Percentiles rank a stretch among this genome's conserved stretches.
Evolutionary conservation across 1,140 invertebrate genomes (phyloP).

Genomic region (Lepidurus arcticus): DNA sequence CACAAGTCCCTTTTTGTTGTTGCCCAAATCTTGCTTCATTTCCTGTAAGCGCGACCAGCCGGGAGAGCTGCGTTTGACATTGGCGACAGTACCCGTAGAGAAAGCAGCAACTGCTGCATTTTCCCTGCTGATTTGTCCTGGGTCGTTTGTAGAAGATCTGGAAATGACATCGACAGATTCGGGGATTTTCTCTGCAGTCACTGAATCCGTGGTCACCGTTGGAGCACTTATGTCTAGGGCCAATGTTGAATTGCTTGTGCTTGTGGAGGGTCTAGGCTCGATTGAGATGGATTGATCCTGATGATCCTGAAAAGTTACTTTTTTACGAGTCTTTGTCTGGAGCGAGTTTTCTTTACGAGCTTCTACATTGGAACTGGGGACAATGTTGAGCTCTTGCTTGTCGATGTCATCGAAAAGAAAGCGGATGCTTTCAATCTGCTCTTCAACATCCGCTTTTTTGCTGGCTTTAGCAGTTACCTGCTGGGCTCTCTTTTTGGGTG

Average conservation of each 20-base stretch:
- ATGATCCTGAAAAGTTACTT: background rate
- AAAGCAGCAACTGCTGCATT: background rate
- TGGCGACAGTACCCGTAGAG: background rate
- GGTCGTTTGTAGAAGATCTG: background rate
- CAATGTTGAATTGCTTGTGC: background rate
- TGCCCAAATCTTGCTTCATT: background rate
- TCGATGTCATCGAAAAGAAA: background rate
- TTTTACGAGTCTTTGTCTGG: background rate
- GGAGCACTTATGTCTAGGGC: background rate
- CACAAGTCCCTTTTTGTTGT: background rate
- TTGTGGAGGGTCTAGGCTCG: background rate
- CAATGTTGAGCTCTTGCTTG: conserved; percentile 3
- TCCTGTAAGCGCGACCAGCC: conserved; percentile 12
- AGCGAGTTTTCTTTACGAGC: background rate
- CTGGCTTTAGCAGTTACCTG: background rate
- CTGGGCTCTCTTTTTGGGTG: background rate
- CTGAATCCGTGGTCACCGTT: background rate
- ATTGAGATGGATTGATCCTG: background rate
- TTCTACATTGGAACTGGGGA: background rate
- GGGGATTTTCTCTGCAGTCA: background rate
- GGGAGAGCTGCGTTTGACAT: background rate
- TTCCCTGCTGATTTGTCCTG: background rate
- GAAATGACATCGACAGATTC: too few species aligned
- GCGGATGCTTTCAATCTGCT: background rate
- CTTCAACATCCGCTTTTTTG: background rate